Evolutionary conservation across 2,113 vertebrate genomes (phyloP).

Genomic region (Petaurus breviceps): DNA sequence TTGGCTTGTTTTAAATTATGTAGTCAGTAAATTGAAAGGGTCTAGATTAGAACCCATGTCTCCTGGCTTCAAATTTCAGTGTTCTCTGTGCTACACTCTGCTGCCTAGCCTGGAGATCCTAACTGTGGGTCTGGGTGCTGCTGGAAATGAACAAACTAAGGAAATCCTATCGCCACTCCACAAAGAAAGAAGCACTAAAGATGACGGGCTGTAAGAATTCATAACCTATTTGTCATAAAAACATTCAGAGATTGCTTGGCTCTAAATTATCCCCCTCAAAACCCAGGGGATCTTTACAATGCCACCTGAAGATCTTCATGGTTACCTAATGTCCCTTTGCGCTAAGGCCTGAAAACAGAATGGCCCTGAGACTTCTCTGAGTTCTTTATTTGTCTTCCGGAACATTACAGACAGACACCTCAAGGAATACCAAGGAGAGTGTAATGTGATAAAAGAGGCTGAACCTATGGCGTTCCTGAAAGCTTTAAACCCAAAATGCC

Average conservation of each 20-base stretch:
- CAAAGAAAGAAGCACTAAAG: neutral
- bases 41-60: neutral
- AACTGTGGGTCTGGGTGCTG: neutral
- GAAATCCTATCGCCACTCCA: neutral
- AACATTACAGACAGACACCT: slow-evolving; percentile 36
- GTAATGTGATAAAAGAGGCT: slow-evolving; percentile 54
- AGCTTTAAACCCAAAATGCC: slow-evolving; percentile 52
- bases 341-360: neutral
- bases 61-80: neutral
- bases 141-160: neutral
- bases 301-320: slow-evolving; percentile 7
- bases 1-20: neutral
- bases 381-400: slow-evolving; percentile 21
- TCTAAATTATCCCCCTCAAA: slow-evolving; percentile 52
- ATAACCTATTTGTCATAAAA: fast-evolving
- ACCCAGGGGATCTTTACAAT: fast-evolving
- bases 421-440: slow-evolving; percentile 43
- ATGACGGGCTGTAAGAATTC: neutral
- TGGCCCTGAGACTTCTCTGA: slow-evolving; percentile 6
- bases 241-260: slow-evolving; percentile 44
- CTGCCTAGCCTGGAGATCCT: neutral
- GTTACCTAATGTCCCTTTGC: slow-evolving; percentile 30
- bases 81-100: neutral
- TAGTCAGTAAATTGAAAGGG: neutral
- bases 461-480: slow-evolving; percentile 57